Evolutionary conservation across 2,797 vertebrate species (phyloP), one percentile per base, ranked within the genome.

Genomic region (Petrocephalus schoutedeni): DNA sequence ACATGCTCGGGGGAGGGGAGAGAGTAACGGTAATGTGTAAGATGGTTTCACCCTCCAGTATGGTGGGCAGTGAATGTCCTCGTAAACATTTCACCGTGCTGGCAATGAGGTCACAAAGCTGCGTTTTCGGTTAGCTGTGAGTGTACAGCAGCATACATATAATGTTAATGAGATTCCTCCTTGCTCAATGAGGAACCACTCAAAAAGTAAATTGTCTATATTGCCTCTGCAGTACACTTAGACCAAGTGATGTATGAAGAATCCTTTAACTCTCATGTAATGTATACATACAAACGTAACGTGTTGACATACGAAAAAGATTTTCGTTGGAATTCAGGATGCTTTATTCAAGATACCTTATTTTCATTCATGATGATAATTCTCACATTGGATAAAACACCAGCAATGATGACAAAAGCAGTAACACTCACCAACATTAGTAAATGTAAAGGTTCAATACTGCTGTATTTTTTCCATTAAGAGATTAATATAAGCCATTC

Each of bases 291-390:
- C 32, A 14, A 14, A 89, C 91, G 90, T 88, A 91, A 91, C 91
- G 91, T 92, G 93, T 92, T 93, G 61, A 89, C 19, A 89, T 90
- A 92, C 90, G 92, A 16, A 83, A 83, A 54, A 4, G 0, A 6
- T 32, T 64, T 49, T 58, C 57, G 6, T 64, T 16, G 61, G 54
- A 74, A 49, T 41, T 16, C 57, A 85, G 41, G 51, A 86, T 74
- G 71, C 58, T 49, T 82, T 64, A 45, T 32, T 88, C 21, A n/a
- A 89, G 41, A 91, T 88, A 85, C 54, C 41, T 84, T 57, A 89
- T 19, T 88, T 92, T 91, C 91, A 93, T 92, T 91, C 89, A 86
- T 86, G 90, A 91, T 91, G 90, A 91, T 21, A 86, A 90, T 89
- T 56, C 6, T 90, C 89, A 80, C 88, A 74, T 87, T 19, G 23